These are phyloP conservation scores for Syritta pipiens DNA, from an alignment of 2,888 invertebrate genomes.

Conservation along the genomic window DNA sequence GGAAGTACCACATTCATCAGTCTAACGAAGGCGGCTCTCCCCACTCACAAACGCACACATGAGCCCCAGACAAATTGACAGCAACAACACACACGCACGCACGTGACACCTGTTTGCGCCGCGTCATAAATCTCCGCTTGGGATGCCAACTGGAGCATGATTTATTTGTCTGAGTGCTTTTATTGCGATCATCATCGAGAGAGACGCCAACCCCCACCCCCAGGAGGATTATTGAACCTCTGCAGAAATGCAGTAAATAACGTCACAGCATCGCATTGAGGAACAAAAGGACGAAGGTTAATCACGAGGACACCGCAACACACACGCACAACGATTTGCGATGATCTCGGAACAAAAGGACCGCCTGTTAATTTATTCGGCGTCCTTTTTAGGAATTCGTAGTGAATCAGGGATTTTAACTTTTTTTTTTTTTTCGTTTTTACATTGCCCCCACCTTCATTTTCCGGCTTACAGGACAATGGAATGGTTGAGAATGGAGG, in stretches of 20 bases:
- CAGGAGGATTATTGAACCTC: background rate
- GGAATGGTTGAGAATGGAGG: background rate
- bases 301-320: constrained; percentile 11
- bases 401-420: constrained; percentile 28
- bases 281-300: constrained; percentile 8
- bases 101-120: constrained; percentile 18
- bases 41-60: too few species aligned
- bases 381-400: constrained; percentile 8
- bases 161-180: constrained; percentile 18
- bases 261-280: background rate
- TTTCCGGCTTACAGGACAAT: constrained; percentile 13
- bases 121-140: constrained; percentile 6
- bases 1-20: too few species aligned
- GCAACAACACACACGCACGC: too few species aligned
- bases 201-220: background rate
- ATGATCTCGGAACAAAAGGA: constrained; percentile 10
- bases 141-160: background rate
- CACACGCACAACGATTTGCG: constrained; percentile 16
- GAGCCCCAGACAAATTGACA: too few species aligned
- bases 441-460: too few species aligned
- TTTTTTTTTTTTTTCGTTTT: too few species aligned
- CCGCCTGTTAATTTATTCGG: constrained; percentile 25
- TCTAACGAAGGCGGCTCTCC: too few species aligned
- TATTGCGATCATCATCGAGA: constrained; percentile 15
- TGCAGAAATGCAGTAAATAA: constrained; percentile 23